Evolutionary conservation across 2,797 vertebrate genomes (phyloP), one percentile per base, ranked within the genome.

Genomic region (Pachyuromys duprasi): DNA sequence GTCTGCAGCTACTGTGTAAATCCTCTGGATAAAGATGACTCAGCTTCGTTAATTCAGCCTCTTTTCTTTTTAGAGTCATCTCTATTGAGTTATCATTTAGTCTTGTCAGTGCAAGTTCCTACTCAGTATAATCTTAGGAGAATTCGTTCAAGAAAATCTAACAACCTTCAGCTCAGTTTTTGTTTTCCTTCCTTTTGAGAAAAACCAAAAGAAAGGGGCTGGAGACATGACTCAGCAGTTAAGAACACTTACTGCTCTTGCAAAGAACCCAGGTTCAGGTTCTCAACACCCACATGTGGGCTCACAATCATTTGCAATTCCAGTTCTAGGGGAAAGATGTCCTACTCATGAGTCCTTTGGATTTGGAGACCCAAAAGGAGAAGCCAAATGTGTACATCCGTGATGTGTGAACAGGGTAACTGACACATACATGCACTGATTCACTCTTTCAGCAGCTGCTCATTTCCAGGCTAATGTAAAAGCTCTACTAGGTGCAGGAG

Each of bases 1-100:
- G 5, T 86, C n/a, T 90, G 2, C 7, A 93, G 79, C 70, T 57
- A 81, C 14, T 75, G 22, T 31, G 14, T 72, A 72, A 93, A 86
- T 83, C 55, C 5, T 91, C 63, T 65, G 42, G 75, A 89, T 88
- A 94, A 92, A 94, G 42, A 36, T 94, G 81, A 90, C 60, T 94
- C 79, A 57, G 18, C 33, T 94, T 92, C 20, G 9, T 36, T 91
- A 96, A 89, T 89, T 74, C 33, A 3, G 26, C 39, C 7, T 69
- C 82, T 86, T 88, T 84, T 53, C 53, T 69, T 76, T 15, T 57
- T n/a, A 42, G 91, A 9, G 26, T 70, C 63, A 78, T 55, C 15
- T 82, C 70, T 72, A 24, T 57, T 14, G 39, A 95, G 53, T 80
- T 72, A 89, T 55, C 45, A 79, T 17, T 83, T 9, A n/a, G 9